Evolutionary conservation across 1,140 invertebrate genomes (phyloP), one percentile per base, ranked within the genome.

Genomic region (Campodea augens): DNA sequence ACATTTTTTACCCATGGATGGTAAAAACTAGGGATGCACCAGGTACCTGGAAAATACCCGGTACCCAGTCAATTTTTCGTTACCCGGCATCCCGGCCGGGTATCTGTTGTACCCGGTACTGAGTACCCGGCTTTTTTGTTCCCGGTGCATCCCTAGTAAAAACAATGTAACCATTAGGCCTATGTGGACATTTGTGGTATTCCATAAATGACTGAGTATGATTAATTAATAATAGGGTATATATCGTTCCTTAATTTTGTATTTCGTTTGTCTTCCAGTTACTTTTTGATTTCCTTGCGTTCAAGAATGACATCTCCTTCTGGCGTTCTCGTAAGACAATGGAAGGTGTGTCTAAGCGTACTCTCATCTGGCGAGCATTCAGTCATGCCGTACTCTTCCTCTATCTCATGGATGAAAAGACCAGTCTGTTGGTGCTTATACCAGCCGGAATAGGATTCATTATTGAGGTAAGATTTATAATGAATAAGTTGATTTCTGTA

Each of bases 291-390:
- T 89, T 97, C 55, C 64, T 98, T 38, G 89, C 93, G 2, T 96
- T 98, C 55, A 98, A 97, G 71, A 97, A 95, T 64, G 93, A 98
- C 54, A 84, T 98, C 3, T 76, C 72, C 50, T 98, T 96, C 60
- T 98, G 95, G 93, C 73, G 76, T 45, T 71, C 74, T 12, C 76
- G 83, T 53, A 75, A 74, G 25, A 81, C 77, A 1, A 80, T 95
- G 61, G 85, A 78, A 24, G 95, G 93, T 1, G 59, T 98, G 2
- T 97, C 92, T 5, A 72, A 75, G 7, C 71, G 84, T 45, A 88
- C 86, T 3, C 77, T 96, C 4, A 52, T 93, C 5, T 98, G 93
- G 92, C 69, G 90, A 41, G 82, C 82, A 23, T 85, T 97, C 55
- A 93, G 88, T 45, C 89, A 95, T 60, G 67, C 77, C 38, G 71